Evolutionary conservation across 2,797 vertebrate species (phyloP), one percentile per base, ranked within the genome.

Genomic region (Pagetopsis macropterus): DNA sequence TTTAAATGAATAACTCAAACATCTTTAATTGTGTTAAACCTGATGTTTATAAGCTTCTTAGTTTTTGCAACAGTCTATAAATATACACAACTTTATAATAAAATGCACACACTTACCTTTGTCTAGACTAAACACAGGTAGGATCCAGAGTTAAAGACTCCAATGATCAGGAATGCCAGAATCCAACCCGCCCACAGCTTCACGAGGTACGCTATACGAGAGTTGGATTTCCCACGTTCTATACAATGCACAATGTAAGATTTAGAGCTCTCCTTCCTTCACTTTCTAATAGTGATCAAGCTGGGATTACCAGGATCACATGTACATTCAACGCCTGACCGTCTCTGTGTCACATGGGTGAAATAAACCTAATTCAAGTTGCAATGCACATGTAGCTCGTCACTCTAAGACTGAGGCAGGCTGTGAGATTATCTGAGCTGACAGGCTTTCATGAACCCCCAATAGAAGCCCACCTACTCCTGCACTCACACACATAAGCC

Each of bases 361-460:
- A 76, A 69, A 75, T 59, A 43, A 72, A 64, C 31, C 8, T 82
- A 68, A 89, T 88, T 70, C 58, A 71, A 78, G 82, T 44, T 65
- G 70, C 69, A 60, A 87, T 65, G 78, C 59, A 83, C 83, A 89
- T 77, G 65, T 66, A 40, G 52, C 17, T 2, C 65, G 80, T 78
- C 79, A 63, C 76, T 33, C n/a, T 2, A 68, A 79, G 66, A 79
- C 78, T 15, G 17, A 13, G 62, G 52, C 57, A 77, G 71, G n/a
- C n/a, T n/a, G 59, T 67, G 66, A 54, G 76, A 70, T 85, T 71
- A 86, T 85, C 56, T 69, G 54, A 81, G 68, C 70, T 75, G 87
- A 85, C 74, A 76, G 70, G 59, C 78, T 82, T 84, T 84, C 43
- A 58, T 72, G 65, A 54, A 57, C 68, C n/a, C n/a, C n/a, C 33